Percentiles rank a stretch among this genome's conserved stretches.
phyloP scores from a whole-genome alignment of 2,113 vertebrate genomes.

The Varanus salvator region DNA sequence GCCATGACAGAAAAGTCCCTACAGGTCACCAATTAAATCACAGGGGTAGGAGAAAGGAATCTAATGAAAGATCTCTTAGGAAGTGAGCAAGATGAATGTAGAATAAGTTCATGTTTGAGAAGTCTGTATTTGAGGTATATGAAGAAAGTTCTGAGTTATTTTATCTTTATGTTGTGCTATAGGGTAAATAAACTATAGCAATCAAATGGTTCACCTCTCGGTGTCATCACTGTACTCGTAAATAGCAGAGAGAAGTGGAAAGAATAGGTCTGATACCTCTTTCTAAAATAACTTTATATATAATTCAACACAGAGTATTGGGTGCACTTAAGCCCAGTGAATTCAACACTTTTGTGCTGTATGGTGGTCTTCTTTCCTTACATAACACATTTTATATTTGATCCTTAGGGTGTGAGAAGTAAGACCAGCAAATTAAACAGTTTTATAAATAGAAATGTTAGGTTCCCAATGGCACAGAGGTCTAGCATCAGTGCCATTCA shows the following conservation, averaged over 20 bases:
- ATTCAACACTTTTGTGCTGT: neutral
- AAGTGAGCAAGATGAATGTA: too few relatives aligned
- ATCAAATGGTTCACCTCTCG: conserved; percentile 16
- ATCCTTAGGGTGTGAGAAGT: neutral
- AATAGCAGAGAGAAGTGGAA: neutral
- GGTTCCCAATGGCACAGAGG: neutral
- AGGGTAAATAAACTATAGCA: conserved; percentile 16
- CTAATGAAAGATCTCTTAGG: neutral
- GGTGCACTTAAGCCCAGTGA: neutral
- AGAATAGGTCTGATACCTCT: neutral
- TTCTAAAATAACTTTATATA: neutral
- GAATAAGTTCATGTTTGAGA: too few relatives aligned
- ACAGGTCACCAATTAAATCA: neutral
- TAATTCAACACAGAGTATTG: neutral
- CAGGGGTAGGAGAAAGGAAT: neutral
- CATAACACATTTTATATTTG: neutral
- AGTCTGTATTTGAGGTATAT: neutral
- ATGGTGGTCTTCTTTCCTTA: neutral
- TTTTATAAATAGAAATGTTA: neutral
- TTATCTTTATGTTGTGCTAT: neutral
- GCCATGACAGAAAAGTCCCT: neutral
- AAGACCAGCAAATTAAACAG: neutral
- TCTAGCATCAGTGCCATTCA: neutral
- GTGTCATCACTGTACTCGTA: neutral
- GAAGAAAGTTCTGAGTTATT: neutral